These are phyloP conservation scores for Agrochola litura DNA, from an alignment of 2,888 invertebrate species.

Conservation along the genomic window DNA sequence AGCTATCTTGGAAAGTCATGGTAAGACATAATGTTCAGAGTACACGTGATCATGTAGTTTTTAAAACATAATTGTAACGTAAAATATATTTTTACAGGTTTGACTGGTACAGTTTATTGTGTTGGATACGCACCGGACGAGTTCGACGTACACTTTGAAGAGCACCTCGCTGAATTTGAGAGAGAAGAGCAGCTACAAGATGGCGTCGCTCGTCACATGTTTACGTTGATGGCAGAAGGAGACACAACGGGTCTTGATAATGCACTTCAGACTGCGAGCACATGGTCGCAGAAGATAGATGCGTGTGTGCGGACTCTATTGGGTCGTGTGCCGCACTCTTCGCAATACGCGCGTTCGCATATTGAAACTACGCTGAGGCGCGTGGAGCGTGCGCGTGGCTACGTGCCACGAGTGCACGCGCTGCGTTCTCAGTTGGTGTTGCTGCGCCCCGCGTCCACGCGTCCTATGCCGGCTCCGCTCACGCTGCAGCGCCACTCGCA, in stretches of 20 bases:
- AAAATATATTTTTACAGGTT: slow-evolving; percentile 62
- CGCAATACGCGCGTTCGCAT: slow-evolving; percentile 75
- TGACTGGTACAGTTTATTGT: slow-evolving; percentile 78
- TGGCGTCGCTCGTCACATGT: slow-evolving; percentile 76
- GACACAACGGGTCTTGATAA: slow-evolving; percentile 52
- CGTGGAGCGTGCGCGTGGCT: slow-evolving; percentile 61
- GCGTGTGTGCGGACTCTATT: slow-evolving; percentile 70
- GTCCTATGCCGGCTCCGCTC: not conserved
- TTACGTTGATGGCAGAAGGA: slow-evolving; percentile 67
- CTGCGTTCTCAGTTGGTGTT: slow-evolving; percentile 72
- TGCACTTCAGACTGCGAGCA: slow-evolving; percentile 35
- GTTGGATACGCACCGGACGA: slow-evolving; percentile 77
- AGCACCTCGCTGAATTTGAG: slow-evolving; percentile 66
- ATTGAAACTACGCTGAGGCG: slow-evolving; percentile 70
- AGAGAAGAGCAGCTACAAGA: slow-evolving; percentile 73
- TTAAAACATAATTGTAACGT: not conserved
- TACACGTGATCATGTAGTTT: too few relatives aligned
- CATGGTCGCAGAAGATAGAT: slow-evolving; percentile 71
- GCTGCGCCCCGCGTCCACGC: slow-evolving; percentile 59
- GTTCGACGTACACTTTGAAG: slow-evolving; percentile 66
- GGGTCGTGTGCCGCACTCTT: slow-evolving; percentile 75
- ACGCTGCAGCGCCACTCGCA: slow-evolving; percentile 68
- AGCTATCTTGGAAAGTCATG: slow-evolving; percentile 75
- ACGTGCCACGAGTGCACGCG: slow-evolving; percentile 50
- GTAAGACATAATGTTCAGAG: slow-evolving; percentile 63